Evolutionary conservation across 2,797 vertebrate species (phyloP).

Genomic region (Bryconaethiops microstoma): DNA sequence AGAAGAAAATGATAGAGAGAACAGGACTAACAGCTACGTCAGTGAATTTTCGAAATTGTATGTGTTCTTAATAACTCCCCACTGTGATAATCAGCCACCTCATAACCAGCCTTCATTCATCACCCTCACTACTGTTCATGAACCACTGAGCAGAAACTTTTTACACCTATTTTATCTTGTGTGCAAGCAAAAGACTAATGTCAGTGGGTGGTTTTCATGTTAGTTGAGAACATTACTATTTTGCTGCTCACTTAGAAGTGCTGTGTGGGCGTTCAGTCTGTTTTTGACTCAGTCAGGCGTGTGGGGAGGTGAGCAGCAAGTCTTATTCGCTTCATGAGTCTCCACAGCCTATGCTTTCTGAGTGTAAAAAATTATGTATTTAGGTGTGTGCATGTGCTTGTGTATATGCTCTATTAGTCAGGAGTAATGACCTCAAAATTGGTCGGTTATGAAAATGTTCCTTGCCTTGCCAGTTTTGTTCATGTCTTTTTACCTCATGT

Average conservation of each 20-base stretch:
- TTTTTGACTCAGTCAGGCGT: neutral
- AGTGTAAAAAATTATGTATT: slow-evolving; percentile 57
- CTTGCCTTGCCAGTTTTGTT: neutral
- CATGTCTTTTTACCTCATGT: neutral
- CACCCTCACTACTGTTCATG: slow-evolving; percentile 24
- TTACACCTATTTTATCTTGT: slow-evolving; percentile 33
- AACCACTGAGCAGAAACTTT: slow-evolving; percentile 22
- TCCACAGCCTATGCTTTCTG: slow-evolving; percentile 65
- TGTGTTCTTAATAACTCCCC: slow-evolving; percentile 38
- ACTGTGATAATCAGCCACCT: slow-evolving; percentile 43
- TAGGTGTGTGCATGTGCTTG: slow-evolving; percentile 37
- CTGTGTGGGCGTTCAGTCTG: neutral
- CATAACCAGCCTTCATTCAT: slow-evolving; percentile 41
- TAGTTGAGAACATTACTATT: neutral
- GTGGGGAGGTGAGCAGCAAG: slow-evolving; percentile 73
- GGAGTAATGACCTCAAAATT: neutral
- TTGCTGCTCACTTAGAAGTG: neutral
- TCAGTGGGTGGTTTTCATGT: neutral
- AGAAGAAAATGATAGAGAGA: slow-evolving; percentile 2
- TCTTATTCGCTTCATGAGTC: slow-evolving; percentile 67
- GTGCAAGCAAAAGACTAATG: slow-evolving; percentile 2
- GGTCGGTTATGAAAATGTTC: neutral
- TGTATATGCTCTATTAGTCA: neutral
- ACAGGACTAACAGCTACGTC: slow-evolving; percentile 27
- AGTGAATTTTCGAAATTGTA: slow-evolving; percentile 32